A percentile compares a stretch with the other conserved stretches of the same genome.
Evolutionary conservation across 2,888 invertebrate species (phyloP).

Genomic region (Drosophila demipolita): DNA sequence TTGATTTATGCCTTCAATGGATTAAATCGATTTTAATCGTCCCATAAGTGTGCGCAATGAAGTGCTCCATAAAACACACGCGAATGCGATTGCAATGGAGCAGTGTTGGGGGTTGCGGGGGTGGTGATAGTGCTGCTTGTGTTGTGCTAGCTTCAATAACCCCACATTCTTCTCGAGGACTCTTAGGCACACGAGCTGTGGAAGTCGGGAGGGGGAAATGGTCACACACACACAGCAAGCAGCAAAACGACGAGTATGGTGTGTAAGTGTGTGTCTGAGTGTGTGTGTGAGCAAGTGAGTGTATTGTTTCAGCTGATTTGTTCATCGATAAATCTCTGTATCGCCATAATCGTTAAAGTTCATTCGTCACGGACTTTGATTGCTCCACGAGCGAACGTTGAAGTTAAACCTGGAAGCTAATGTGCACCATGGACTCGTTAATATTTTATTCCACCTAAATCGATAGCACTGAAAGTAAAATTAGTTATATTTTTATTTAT

Average conservation of each 20-base stretch:
- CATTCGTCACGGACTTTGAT: constrained; percentile 75
- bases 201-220: constrained; percentile 47
- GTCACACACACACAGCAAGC: constrained; percentile 20
- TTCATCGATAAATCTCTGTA: constrained; percentile 76
- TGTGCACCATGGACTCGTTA: constrained; percentile 28
- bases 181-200: constrained; percentile 40
- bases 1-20: constrained; percentile 71
- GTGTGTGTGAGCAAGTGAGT: constrained; percentile 8
- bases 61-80: constrained; percentile 76
- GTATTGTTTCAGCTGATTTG: constrained; percentile 69
- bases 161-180: constrained; percentile 46
- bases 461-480: neutral
- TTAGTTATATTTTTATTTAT: too few relatives aligned
- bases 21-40: constrained; percentile 78
- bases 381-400: constrained; percentile 49
- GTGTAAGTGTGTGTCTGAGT: constrained; percentile 15
- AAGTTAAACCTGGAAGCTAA: constrained; percentile 27
- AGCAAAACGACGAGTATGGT: neutral
- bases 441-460: neutral
- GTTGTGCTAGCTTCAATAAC: constrained; percentile 6
- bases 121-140: neutral
- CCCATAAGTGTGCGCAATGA: constrained; percentile 70
- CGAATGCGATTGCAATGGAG: constrained; percentile 35
- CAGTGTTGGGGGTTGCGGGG: neutral
- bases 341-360: constrained; percentile 79